Base-by-base conservation (phyloP, 2,113 vertebrate genomes). In the Ceyx melanurus region DNA sequence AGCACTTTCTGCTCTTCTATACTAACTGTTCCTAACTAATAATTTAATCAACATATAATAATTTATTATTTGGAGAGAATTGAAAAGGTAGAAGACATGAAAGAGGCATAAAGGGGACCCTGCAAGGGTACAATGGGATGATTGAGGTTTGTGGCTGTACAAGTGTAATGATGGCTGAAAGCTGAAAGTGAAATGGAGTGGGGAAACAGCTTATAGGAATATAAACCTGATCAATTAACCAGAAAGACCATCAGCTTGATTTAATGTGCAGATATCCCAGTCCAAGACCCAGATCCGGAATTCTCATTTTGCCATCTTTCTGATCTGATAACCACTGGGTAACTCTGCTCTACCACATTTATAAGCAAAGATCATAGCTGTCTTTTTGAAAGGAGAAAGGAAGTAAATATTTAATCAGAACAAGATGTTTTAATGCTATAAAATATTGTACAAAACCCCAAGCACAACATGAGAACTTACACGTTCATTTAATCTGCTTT, bases 371-470 rank as follows among this genome's bases (percentile, higher is more conserved):
- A 79, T 51, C 45, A 67, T 40, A 90, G 35, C 16, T 89, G n/a
- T 70, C 51, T 76, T 82, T 87, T 91, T 79, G 64, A 88, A 94
- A 77, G 26, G n/a, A 64, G 40, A 92, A 85, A 64, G 45, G 33
- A 88, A 86, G 58, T 78, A 87, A 94, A 84, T 90, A 92, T 92
- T 93, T 95, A 88, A 93, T 88, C 46, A 74, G 26, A 14, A 77
- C 65, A 86, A 90, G 71, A 87, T 95, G 86, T 57, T 91, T 82
- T 92, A 73, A 57, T 86, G 60, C 37, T 2, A 0, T 76, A 80
- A 92, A 92, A 76, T 80, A 88, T 35, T 40, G 20, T 77, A 56
- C 22, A 86, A 91, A 93, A 90, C 16, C 68, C n/a, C 40, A 88
- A 90, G 72, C 65, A 74, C 40, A 80, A 74, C n/a, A 53, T 23